phyloP scores from a whole-genome alignment of 2,888 invertebrate genomes.

The Anodontia alba region DNA sequence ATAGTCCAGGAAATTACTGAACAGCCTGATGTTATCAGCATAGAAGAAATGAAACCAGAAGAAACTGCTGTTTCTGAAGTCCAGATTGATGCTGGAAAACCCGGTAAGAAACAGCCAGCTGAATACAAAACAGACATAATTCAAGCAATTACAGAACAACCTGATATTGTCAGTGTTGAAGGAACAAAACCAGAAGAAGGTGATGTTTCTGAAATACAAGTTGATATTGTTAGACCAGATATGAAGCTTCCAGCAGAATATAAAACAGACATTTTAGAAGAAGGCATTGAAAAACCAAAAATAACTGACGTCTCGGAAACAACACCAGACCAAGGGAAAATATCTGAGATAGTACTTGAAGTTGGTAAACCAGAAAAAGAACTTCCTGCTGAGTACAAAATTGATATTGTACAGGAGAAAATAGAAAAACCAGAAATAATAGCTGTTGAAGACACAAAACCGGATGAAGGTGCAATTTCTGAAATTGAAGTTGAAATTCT shows the following conservation, averaged over 20 bases:
- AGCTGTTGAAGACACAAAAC: slow-evolving; percentile 26
- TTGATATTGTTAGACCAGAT: slow-evolving; percentile 37
- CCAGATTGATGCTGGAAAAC: neutral
- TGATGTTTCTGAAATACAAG: slow-evolving; percentile 30
- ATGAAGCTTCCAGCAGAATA: slow-evolving; percentile 41
- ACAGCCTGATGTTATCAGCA: neutral
- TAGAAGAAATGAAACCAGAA: neutral
- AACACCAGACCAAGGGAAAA: neutral
- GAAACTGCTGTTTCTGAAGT: neutral
- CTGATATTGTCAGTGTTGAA: slow-evolving; percentile 1
- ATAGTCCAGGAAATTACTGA: neutral
- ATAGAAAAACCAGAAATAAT: slow-evolving; percentile 37
- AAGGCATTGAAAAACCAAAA: slow-evolving; percentile 52
- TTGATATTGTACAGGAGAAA: slow-evolving; percentile 31
- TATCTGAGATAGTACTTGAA: slow-evolving; percentile 26
- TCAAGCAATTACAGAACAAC: slow-evolving; percentile 38
- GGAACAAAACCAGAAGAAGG: slow-evolving; percentile 30
- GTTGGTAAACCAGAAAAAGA: slow-evolving; percentile 27
- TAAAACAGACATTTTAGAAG: slow-evolving; percentile 56
- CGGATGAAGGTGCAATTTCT: slow-evolving; percentile 27
- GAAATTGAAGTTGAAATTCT: slow-evolving; percentile 25
- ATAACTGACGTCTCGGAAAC: slow-evolving; percentile 58
- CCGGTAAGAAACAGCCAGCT: slow-evolving; percentile 23
- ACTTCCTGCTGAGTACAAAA: slow-evolving; percentile 34
- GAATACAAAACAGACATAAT: slow-evolving; percentile 53